Percentiles rank a stretch among this genome's conserved stretches.
Evolutionary conservation across 2,113 vertebrate species (phyloP).

Genomic region (Albula glossodonta): DNA sequence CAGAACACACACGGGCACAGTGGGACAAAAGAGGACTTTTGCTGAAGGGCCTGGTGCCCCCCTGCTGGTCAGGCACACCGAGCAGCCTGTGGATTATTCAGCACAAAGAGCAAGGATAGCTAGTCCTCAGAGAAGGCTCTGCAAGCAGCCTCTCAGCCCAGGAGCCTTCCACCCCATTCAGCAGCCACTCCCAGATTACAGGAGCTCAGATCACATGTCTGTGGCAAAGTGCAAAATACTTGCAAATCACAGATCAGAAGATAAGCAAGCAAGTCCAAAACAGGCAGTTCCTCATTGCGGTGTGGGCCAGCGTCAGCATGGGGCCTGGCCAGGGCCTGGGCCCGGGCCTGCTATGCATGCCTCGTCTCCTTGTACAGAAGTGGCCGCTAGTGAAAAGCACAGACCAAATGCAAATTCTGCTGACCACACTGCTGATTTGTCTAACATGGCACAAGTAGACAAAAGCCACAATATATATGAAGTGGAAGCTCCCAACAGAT

Average conservation of each 20-base stretch:
- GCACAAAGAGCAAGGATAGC: slow-evolving; percentile 35
- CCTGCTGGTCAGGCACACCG: slow-evolving; percentile 31
- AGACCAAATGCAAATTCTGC: slow-evolving; percentile 47
- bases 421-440: slow-evolving; percentile 23
- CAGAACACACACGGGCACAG: slow-evolving; percentile 48
- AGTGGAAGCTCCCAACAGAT: slow-evolving; percentile 38
- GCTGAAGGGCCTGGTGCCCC: slow-evolving; percentile 45
- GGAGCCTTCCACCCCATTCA: slow-evolving; percentile 55
- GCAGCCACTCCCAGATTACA: slow-evolving; percentile 26
- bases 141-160: slow-evolving; percentile 31
- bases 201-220: slow-evolving; percentile 24
- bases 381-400: slow-evolving; percentile 25
- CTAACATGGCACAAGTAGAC: slow-evolving; percentile 45
- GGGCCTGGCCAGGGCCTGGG: background rate
- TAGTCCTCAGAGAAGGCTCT: slow-evolving; percentile 47
- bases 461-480: slow-evolving; percentile 48
- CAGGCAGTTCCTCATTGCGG: background rate
- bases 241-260: background rate
- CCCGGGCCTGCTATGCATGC: background rate
- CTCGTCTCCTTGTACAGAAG: slow-evolving; percentile 20
- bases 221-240: background rate
- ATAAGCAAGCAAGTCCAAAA: background rate
- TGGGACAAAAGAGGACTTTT: slow-evolving; percentile 26
- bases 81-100: slow-evolving; percentile 44
- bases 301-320: background rate